These are phyloP conservation scores for Drymodes brunneopygia DNA, from an alignment of 2,113 vertebrate genomes.

Conservation along the genomic window DNA sequence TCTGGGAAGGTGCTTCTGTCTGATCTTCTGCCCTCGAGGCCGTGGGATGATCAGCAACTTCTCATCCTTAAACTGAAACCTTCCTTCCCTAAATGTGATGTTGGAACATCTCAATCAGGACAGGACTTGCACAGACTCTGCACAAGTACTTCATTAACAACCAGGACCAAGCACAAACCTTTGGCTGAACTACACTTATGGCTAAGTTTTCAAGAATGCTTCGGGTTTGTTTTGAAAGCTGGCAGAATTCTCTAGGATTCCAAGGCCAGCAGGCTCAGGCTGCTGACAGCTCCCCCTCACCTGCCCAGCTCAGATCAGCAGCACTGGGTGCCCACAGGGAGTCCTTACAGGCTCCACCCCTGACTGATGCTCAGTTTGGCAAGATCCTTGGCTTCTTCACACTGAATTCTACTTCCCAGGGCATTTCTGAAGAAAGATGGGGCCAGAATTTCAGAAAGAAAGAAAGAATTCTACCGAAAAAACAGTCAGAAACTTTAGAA, in stretches of 20 bases:
- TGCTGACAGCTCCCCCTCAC: too few relatives aligned
- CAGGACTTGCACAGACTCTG: not conserved
- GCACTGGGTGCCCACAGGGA: not conserved
- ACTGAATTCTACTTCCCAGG: not conserved
- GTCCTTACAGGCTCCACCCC: not conserved
- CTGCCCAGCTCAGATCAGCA: not conserved
- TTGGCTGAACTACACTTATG: not conserved
- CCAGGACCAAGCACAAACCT: not conserved
- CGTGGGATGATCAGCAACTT: not conserved
- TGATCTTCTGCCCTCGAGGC: not conserved
- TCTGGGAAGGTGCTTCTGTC: fast-evolving
- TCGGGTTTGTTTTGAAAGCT: not conserved
- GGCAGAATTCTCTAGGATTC: not conserved
- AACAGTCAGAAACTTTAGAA: not conserved
- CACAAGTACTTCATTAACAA: not conserved
- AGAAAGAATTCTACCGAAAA: not conserved
- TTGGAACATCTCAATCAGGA: not conserved
- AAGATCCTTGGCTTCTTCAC: not conserved
- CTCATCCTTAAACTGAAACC: not conserved
- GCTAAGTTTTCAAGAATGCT: not conserved
- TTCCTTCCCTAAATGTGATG: not conserved
- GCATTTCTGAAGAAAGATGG: not conserved
- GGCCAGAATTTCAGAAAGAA: not conserved
- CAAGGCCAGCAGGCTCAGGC: not conserved
- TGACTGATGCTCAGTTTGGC: not conserved